A percentile compares a stretch with the other conserved stretches of the same genome.
phyloP scores from a whole-genome alignment of 2,797 vertebrate genomes.

The Anisognathus igniventris region DNA sequence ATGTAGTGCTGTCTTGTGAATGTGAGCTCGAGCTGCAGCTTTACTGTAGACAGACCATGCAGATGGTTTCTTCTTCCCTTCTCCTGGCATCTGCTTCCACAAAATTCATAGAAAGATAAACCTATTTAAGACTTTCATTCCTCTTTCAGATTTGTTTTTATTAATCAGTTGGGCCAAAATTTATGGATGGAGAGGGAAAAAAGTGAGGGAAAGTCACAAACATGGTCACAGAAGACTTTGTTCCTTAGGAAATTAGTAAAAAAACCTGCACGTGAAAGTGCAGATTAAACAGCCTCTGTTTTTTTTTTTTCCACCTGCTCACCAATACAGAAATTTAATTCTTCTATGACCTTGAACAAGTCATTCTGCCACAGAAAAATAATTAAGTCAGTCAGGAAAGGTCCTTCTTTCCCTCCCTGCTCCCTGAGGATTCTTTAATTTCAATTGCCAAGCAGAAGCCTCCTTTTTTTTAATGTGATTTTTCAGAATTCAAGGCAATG shows the following conservation, averaged over 20 bases:
- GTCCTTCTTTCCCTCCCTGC: not conserved
- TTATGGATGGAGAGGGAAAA: not conserved
- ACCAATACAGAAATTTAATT: not conserved
- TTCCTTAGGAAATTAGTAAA: not conserved
- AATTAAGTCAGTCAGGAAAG: constrained; percentile 2
- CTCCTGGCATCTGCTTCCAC: not conserved
- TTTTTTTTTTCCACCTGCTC: not conserved
- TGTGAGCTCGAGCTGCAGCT: not conserved
- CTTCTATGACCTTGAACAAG: not conserved
- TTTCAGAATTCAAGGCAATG: not conserved
- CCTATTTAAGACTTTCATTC: not conserved
- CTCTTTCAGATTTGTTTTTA: not conserved
- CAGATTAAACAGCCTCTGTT: not conserved
- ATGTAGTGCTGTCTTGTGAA: not conserved
- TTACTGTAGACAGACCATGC: not conserved
- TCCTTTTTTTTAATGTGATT: not conserved
- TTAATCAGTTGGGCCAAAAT: not conserved
- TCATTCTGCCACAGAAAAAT: not conserved
- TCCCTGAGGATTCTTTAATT: constrained; percentile 18
- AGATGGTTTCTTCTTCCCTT: not conserved
- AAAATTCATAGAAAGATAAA: not conserved
- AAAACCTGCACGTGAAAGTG: not conserved
- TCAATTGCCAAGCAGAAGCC: not conserved
- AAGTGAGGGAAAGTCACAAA: not conserved
- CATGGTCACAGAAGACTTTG: not conserved